Base-by-base conservation (phyloP, 2,797 vertebrate species). In the Bovichtus variegatus region DNA sequence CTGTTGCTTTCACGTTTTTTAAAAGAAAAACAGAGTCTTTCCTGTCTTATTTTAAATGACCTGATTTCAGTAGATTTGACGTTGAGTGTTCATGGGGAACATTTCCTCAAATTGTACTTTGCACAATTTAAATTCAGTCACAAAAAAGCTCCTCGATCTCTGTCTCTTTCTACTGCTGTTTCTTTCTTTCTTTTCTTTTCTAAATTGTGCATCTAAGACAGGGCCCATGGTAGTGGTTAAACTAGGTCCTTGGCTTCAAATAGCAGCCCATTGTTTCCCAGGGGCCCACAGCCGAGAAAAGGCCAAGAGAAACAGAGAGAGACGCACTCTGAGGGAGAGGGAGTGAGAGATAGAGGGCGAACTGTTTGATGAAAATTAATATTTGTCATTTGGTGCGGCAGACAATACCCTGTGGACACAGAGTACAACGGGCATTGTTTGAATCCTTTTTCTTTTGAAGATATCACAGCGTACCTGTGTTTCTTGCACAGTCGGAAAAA, bases 191-290 rank as follows among this genome's bases (percentile, higher is more conserved):
- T 89, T 84, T 89, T 93, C 86, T 84, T 85, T 85, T 93, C 90
- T 91, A 87, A 93, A 94, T 90, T 87, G 77, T 90, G 90, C 76
- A 87, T 91, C 84, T 91, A 88, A 92, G 84, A 91, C 76, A 80
- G 63, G 85, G 62, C 84, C 80, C 84, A 61, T 81, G 90, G 86
- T 87, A 87, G 71, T 73, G 63, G 44, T 47, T 74, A 90, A 95
- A 92, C 82, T 95, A 84, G 36, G 92, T 94, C 93, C 92, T 58
- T 73, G 87, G 77, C 92, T 88, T 81, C 92, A 93, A 95, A 94
- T 89, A 93, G 91, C 88, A 93, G 79, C 74, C 90, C 83, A 59
- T 29, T 84, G 9, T 88, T 60, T 92, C 93, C 93, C 88, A 85
- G 86, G 91, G 88, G 87, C 76, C 76, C 86, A 70, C 23, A 74